Conservation (phyloP, 2,888 invertebrate genomes). For the Nymphalis polychloros region DNA sequence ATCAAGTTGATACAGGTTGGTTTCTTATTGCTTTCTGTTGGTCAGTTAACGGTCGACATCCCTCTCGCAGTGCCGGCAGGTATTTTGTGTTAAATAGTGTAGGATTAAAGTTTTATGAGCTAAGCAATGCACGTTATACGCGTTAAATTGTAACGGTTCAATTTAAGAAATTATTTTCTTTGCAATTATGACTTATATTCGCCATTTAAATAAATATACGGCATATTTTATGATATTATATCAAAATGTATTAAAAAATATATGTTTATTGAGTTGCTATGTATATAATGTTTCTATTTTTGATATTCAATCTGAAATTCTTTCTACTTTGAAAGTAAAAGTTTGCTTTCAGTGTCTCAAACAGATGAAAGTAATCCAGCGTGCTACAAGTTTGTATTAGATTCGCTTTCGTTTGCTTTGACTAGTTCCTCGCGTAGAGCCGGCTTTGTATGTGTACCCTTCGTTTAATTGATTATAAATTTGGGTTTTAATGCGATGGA, state of each 20-base stretch:
- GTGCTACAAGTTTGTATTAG: conserved; percentile 66
- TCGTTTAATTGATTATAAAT: conserved; percentile 4
- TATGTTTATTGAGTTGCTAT: background rate
- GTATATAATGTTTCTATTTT: conserved; percentile 1
- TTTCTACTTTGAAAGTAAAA: conserved; percentile 67
- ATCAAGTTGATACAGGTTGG: conserved; percentile 34
- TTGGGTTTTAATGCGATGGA: background rate
- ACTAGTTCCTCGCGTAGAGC: conserved; percentile 31
- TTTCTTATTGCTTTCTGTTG: conserved; percentile 27
- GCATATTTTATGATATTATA: background rate
- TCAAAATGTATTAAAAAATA: background rate
- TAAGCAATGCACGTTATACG: conserved; percentile 17
- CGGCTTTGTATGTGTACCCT: conserved; percentile 8
- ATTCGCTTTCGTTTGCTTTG: conserved; percentile 65
- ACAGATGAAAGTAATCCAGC: conserved; percentile 73
- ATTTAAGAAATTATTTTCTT: background rate
- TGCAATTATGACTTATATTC: conserved; percentile 9
- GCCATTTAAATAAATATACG: conserved; percentile 2
- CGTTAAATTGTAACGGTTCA: conserved; percentile 25
- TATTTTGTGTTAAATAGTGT: conserved; percentile 23
- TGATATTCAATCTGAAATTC: conserved; percentile 19
- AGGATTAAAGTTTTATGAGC: conserved; percentile 24
- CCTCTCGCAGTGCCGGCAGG: conserved; percentile 25
- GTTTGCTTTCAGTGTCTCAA: conserved; percentile 72
- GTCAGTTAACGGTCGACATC: conserved; percentile 37